Base-by-base conservation (phyloP, 2,113 vertebrate species). In the Ophiodon elongatus region DNA sequence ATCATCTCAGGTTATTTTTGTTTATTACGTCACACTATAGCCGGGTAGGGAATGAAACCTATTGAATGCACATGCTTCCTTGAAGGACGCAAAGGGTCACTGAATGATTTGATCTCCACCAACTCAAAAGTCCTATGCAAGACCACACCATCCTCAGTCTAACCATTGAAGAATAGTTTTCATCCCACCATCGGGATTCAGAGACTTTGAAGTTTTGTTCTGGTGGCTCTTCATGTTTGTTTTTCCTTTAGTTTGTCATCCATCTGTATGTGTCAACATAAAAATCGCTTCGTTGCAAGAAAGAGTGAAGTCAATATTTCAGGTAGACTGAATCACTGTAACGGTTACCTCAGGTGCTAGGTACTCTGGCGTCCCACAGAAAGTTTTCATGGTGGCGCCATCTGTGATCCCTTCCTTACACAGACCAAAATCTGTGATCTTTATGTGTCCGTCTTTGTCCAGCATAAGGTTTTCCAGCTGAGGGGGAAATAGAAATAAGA, bases 391-490 rank as follows among this genome's bases (percentile, higher is more conserved):
- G 59, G 98, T 98, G 89, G 97, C 97, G 0, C 97, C 97, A 0
- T 98, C 97, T 0, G 95, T 97, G 93, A 99, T 96, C 23, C 97
- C 98, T 69, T 99, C 98, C 72, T 99, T 99, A 88, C 97, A 99
- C 21, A 99, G 92, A 19, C 98, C 98, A 0, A 99, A 99, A 85
- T 99, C 98, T 0, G 98, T 99, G 93, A 99, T 99, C 87, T 98
- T 99, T 88, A 99, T 97, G 92, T 99, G 98, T 2, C 97, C 97
- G 0, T 98, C 97, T 88, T 99, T 98, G 84, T 98, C 98, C 96
- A 98, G 94, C 97, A 98, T 97, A 50, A 99, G 97, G 77, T 99
- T 99, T 85, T 99, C 98, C 95, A 99, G 95, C 97, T 99, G 83
- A 29, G 27, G 29, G 6, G n/a, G 41, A 35, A 65, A 78, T 11